Conservation (phyloP, 2,113 vertebrate genomes). For the Mellivora capensis region DNA sequence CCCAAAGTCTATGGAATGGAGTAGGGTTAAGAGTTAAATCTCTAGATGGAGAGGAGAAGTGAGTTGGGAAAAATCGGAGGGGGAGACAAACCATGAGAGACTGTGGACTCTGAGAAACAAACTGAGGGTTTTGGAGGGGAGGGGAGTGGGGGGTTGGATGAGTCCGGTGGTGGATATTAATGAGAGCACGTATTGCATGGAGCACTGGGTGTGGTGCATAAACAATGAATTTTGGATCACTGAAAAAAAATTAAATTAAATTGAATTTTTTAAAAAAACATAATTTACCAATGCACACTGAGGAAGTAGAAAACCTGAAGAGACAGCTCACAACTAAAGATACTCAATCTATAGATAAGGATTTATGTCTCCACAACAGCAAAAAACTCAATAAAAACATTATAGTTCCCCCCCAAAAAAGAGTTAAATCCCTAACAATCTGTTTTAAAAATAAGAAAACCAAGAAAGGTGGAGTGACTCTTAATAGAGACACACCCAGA, state of each 20-base stretch:
- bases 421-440: not conserved
- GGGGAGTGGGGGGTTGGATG: no score
- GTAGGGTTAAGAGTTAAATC: not conserved
- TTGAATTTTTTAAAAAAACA: not conserved
- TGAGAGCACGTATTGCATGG: no score
- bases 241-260: no score
- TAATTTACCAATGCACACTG: not conserved
- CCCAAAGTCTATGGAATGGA: not conserved
- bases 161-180: no score
- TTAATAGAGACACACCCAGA: not conserved
- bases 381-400: not conserved
- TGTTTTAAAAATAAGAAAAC: not conserved
- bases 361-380: not conserved
- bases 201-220: no score
- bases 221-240: no score
- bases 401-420: not conserved
- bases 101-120: no score
- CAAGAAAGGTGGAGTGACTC: not conserved
- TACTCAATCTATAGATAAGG: not conserved
- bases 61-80: no score
- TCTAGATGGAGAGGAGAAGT: not conserved
- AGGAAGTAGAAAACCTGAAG: conserved; percentile 1
- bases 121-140: no score
- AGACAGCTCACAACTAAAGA: not conserved
- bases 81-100: no score